Base-by-base conservation (phyloP, 2,797 vertebrate genomes). In the Crenichthys baileyi region DNA sequence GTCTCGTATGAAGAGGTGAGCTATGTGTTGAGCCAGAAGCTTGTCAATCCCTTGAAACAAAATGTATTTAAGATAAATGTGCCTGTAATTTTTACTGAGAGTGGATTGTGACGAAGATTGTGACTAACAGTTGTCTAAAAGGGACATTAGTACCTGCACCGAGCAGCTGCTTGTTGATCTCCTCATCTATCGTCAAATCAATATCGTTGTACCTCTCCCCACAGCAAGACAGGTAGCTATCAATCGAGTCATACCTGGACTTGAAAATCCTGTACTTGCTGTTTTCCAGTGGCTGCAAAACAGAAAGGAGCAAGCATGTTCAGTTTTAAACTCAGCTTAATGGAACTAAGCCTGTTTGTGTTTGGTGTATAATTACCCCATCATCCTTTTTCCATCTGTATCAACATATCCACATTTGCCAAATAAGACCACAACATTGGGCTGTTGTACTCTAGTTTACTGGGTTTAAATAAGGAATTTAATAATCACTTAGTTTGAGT, bases 141-240 rank as follows among this genome's bases (percentile, higher is more conserved):
- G 63, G 13, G 1, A 71, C 11, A 16, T 13, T 15, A 0, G 80
- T 91, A 99, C 98, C 98, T 96, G 96, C 97, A 79, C 92, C 94
- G 26, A 98, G 94, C 72, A 99, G 96, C 87, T 97, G 97, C 77
- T 96, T 93, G 86, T 98, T 95, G 94, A 99, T 97, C 78, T 97
- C 96, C 89, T 97, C 97, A 82, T 99, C 98, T 91, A 97, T 97
- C 7, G 96, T 99, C 93, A 99, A 91, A 83, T 98, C 96, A 67
- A 99, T 97, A 94, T 99, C 98, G 75, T 99, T 99, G 94, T 99
- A 99, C 89, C 98, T 99, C 89, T 99, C 98, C 18, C 98, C 96
- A 75, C 97, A 99, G 88, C 95, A 93, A 70, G 98, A 99, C 67
- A 99, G 95, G 93, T 99, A 99, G 94, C 98, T 99, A 94, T 99